phyloP scores from a whole-genome alignment of 2,113 vertebrate genomes.

The Zosterops hypoxanthus region DNA sequence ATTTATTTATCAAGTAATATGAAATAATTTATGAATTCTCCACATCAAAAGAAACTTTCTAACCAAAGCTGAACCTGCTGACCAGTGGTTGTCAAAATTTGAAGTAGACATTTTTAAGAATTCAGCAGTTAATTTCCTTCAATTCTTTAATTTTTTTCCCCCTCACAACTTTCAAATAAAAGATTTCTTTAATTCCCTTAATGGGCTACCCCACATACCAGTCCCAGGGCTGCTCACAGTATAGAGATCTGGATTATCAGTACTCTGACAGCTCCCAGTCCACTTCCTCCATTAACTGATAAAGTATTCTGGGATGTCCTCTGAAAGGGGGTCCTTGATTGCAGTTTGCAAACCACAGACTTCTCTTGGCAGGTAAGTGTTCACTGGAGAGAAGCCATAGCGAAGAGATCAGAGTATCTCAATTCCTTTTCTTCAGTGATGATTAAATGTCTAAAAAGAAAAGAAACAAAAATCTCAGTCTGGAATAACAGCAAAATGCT shows the following conservation, averaged over 20 bases:
- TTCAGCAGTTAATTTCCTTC: background rate
- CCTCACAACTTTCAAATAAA: background rate
- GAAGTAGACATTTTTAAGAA: background rate
- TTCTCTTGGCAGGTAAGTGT: background rate
- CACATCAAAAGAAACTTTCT: background rate
- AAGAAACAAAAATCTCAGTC: background rate
- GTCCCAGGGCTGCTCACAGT: background rate
- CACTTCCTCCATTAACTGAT: background rate
- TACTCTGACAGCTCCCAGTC: background rate
- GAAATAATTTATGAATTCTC: background rate
- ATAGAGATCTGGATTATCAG: background rate
- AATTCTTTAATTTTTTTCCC: background rate
- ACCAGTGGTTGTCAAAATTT: background rate
- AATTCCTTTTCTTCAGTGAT: slow-evolving; percentile 34
- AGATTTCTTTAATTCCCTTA: background rate
- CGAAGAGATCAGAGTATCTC: background rate
- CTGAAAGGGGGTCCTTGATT: background rate
- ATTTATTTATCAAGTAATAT: background rate
- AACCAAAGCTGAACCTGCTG: background rate
- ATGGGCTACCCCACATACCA: background rate
- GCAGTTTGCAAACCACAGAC: slow-evolving; percentile 5
- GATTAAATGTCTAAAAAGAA: slow-evolving; percentile 36
- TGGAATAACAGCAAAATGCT: background rate
- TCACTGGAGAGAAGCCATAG: background rate
- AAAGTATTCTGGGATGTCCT: background rate